Percentiles rank a stretch among this genome's conserved stretches.
These are phyloP conservation scores for Lathronympha strigana DNA, from an alignment of 2,888 invertebrate genomes.

Conservation along the genomic window DNA sequence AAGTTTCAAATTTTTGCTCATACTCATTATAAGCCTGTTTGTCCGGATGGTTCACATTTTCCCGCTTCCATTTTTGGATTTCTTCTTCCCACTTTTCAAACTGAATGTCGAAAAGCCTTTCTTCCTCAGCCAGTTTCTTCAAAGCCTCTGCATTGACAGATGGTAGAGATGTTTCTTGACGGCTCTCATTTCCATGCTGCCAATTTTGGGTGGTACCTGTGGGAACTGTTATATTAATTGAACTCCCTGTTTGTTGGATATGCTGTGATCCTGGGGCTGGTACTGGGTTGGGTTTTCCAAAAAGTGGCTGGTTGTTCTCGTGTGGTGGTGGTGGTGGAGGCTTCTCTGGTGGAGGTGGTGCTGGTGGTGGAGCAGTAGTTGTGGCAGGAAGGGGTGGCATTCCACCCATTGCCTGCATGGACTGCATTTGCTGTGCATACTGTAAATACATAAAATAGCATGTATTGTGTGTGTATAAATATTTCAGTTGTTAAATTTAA, in stretches of 20 bases:
- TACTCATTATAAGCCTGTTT: constrained; percentile 93
- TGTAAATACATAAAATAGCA: constrained; percentile 55
- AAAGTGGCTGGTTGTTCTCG: constrained; percentile 75
- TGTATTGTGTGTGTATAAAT: too few species aligned
- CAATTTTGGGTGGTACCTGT: constrained; percentile 64
- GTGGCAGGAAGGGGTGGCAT: constrained; percentile 59
- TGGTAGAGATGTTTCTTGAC: constrained; percentile 42
- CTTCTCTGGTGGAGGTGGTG: constrained; percentile 62
- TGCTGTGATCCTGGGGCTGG: constrained; percentile 44
- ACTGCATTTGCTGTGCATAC: constrained; percentile 76
- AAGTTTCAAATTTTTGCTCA: constrained; percentile 94
- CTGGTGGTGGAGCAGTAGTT: constrained; percentile 51
- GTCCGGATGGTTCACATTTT: constrained; percentile 96
- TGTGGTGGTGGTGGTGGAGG: constrained; percentile 71
- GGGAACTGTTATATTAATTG: constrained; percentile 51
- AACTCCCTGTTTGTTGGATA: constrained; percentile 44
- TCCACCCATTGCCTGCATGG: constrained; percentile 58
- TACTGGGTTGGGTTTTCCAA: constrained; percentile 49
- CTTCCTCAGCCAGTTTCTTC: constrained; percentile 85
- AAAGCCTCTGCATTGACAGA: constrained; percentile 68
- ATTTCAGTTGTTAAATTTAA: too few species aligned
- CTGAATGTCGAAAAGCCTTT: constrained; percentile 94
- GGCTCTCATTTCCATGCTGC: constrained; percentile 54
- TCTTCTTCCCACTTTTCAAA: constrained; percentile 96
- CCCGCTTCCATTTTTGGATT: constrained; percentile 95